Conservation (phyloP, 2,888 invertebrate genomes). For the Flexamia atlantica region DNA sequence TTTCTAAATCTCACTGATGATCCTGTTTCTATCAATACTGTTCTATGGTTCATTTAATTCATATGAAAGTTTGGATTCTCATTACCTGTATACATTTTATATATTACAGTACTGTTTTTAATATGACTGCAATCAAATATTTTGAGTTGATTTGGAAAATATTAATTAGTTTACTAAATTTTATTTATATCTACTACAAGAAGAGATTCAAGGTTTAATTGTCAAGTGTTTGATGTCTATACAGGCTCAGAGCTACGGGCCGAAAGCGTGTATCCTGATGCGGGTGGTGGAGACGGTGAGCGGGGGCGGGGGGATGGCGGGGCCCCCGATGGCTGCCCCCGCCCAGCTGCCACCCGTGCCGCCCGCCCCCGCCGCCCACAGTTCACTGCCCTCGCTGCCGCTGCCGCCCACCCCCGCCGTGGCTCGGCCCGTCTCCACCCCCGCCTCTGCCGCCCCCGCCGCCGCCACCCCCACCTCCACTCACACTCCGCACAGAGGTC, state of each 20-base stretch:
- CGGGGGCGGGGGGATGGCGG: slow-evolving; percentile 75
- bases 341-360: slow-evolving; percentile 73
- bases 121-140: no score
- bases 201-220: no score
- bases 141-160: no score
- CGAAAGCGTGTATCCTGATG: slow-evolving; percentile 97
- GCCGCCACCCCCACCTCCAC: slow-evolving; percentile 45
- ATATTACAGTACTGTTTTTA: no score
- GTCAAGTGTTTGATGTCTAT: slow-evolving; percentile 47
- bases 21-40: no score
- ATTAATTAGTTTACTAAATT: no score
- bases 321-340: slow-evolving; percentile 67
- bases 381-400: slow-evolving; percentile 70
- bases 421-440: slow-evolving; percentile 66
- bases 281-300: slow-evolving; percentile 96
- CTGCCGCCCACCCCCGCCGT: slow-evolving; percentile 67
- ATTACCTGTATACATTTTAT: no score
- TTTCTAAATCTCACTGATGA: no score
- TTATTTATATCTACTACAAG: no score
- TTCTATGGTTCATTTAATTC: no score
- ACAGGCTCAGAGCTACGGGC: slow-evolving; percentile 97
- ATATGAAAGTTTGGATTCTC: no score
- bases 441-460: slow-evolving; percentile 31
- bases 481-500: slow-evolving; percentile 66
- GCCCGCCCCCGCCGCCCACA: slow-evolving; percentile 71